Base-by-base conservation (phyloP, 2,888 invertebrate genomes). In the Lasioglossum morio region DNA sequence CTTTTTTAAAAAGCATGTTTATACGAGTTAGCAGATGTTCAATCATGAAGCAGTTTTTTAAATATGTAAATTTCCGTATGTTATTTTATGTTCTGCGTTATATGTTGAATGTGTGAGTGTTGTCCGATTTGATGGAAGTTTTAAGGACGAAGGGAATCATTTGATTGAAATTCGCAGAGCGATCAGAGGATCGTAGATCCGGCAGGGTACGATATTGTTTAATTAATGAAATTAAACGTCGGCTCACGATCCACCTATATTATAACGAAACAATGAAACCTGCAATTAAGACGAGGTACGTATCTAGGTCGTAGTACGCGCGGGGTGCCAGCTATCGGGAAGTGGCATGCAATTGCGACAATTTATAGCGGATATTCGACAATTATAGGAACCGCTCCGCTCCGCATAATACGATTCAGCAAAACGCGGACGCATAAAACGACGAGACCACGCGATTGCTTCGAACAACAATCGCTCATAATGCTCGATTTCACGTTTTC, bases 261-360 rank as follows among this genome's bases (percentile, higher is more conserved):
- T 76, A 66, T 23, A 77, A 66, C 40, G 83, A 75, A 81, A 84
- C 75, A 84, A 82, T 85, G 82, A 82, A 85, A 82, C 34, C 10
- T 34, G 46, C 75, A 81, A 81, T 77, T 74, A 82, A 82, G 82
- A 46, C 46, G 77, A 76, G 77, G 81, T 76, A 82, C n/a, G 83
- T 77, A 85, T 87, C 79, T 85, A 63, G 86, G 85, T 77, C 79
- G 70, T 40, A 63, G 70, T 69, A 74, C 53, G 40, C 27, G 76
- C 48, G 27, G 72, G 82, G 19, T 43, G 23, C 69, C 72, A 14
- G 74, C 79, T 82, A 79, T 82, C 82, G 77, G 85, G 85, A 87
- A 82, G 85, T 79, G 74, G 79, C 85, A 75, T 72, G 82, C 82
- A 87, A 87, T 87, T 87, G 82, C 72, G 79, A 79, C 82, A 84